Conservation (phyloP, 2,113 vertebrate genomes). For the Garra rufa region DNA sequence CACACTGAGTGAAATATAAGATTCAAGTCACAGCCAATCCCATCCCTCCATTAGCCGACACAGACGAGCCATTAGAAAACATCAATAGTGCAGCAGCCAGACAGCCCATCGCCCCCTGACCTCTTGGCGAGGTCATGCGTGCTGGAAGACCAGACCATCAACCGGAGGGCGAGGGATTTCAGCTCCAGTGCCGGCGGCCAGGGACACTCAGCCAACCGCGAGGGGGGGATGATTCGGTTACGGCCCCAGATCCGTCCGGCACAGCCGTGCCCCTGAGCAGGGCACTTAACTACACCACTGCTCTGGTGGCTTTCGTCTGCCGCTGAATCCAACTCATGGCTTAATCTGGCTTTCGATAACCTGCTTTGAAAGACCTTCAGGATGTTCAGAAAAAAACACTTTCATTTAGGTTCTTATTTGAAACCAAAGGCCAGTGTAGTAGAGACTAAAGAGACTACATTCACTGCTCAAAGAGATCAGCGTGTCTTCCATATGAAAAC, state of each 20-base stretch:
- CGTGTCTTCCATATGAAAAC: neutral
- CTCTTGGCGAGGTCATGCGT: neutral
- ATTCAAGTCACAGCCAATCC: constrained; percentile 26
- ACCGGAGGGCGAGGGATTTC: neutral
- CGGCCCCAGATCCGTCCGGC: neutral
- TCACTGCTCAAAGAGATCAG: neutral
- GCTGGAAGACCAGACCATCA: neutral
- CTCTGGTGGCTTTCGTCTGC: neutral
- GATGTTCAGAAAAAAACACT: neutral
- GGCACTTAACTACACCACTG: neutral
- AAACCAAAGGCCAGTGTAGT: neutral
- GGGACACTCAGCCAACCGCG: neutral
- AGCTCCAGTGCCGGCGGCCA: neutral
- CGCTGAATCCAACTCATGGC: neutral
- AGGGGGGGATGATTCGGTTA: neutral
- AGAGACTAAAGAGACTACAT: neutral
- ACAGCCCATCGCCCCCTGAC: neutral
- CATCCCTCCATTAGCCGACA: constrained; percentile 38
- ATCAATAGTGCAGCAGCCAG: constrained; percentile 36
- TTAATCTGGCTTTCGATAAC: neutral
- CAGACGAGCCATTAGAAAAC: constrained; percentile 41
- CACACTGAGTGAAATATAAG: constrained; percentile 14
- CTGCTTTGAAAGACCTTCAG: neutral
- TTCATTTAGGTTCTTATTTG: neutral
- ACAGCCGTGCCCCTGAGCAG: constrained; percentile 1